Conservation (phyloP, 1,140 invertebrate species). For the Heliconius nattereri region DNA sequence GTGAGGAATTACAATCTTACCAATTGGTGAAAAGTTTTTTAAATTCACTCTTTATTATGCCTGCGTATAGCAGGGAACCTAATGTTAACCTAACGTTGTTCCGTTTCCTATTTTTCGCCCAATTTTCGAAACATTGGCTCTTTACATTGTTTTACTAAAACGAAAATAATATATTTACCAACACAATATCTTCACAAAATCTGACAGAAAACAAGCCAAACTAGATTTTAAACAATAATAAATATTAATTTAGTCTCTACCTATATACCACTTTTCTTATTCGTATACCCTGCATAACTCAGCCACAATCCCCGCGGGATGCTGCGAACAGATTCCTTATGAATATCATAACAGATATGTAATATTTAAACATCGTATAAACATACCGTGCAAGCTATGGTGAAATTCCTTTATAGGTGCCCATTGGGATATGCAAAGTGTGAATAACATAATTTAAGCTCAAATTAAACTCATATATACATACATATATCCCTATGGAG, state of each 20-base stretch:
- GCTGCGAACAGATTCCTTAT: conserved; percentile 40
- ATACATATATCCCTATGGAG: not conserved
- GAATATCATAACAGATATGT: conserved; percentile 42
- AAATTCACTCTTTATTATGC: no score
- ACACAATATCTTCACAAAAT: not conserved
- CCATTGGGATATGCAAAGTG: conserved; percentile 25
- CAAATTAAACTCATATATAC: not conserved
- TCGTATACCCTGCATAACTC: conserved; percentile 25
- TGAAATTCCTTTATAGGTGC: conserved; percentile 15
- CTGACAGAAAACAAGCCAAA: not conserved
- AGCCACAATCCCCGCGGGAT: conserved; percentile 30
- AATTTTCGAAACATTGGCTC: no score
- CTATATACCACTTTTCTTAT: conserved; percentile 4
- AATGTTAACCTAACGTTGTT: no score
- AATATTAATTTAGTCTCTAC: not conserved
- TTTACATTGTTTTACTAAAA: no score
- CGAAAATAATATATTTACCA: not conserved
- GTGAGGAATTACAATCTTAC: not conserved
- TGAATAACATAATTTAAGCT: conserved; percentile 16
- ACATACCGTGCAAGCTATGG: conserved; percentile 13
- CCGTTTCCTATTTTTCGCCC: no score
- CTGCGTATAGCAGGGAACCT: no score
- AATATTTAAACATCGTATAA: conserved; percentile 36
- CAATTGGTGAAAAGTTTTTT: no score
- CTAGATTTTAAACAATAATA: not conserved